Conservation (phyloP, 2,797 vertebrate species). For the Danionella dracula region DNA sequence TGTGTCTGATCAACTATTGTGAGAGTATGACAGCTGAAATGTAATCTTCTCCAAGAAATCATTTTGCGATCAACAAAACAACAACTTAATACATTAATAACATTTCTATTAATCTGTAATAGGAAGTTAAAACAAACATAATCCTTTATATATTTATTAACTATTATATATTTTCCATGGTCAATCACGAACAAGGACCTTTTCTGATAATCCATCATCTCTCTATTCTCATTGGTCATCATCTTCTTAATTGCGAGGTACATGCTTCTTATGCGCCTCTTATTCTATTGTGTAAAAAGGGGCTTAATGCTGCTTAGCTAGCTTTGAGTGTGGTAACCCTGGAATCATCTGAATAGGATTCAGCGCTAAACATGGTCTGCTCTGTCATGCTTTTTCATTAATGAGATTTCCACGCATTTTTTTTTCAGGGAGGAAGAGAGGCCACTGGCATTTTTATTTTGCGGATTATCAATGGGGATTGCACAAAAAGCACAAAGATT, state of each 20-base stretch:
- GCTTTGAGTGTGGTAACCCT: constrained; percentile 43
- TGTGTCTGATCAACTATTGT: constrained; percentile 54
- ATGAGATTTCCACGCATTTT: constrained; percentile 49
- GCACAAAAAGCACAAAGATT: constrained; percentile 35
- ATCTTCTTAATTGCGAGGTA: constrained; percentile 51
- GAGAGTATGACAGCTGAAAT: constrained; percentile 42
- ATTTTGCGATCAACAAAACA: constrained; percentile 30
- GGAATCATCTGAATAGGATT: constrained; percentile 53
- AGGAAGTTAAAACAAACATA: too few relatives aligned
- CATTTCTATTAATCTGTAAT: too few relatives aligned
- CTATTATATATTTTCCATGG: too few relatives aligned
- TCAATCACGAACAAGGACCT: too few relatives aligned
- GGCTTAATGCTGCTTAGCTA: constrained; percentile 48
- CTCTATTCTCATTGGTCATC: too few relatives aligned
- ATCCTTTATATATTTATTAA: too few relatives aligned
- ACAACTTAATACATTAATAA: constrained; percentile 41
- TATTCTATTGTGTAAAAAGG: constrained; percentile 53
- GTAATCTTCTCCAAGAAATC: constrained; percentile 28
- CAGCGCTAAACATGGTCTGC: constrained; percentile 46
- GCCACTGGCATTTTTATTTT: not conserved
- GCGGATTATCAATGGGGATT: constrained; percentile 12
- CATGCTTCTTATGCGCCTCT: constrained; percentile 57
- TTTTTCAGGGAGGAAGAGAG: constrained; percentile 1
- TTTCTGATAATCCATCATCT: too few relatives aligned
- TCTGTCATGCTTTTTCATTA: constrained; percentile 49